Base-by-base conservation (phyloP, 1,140 invertebrate genomes). In the Leptestheria dahalacensis region DNA sequence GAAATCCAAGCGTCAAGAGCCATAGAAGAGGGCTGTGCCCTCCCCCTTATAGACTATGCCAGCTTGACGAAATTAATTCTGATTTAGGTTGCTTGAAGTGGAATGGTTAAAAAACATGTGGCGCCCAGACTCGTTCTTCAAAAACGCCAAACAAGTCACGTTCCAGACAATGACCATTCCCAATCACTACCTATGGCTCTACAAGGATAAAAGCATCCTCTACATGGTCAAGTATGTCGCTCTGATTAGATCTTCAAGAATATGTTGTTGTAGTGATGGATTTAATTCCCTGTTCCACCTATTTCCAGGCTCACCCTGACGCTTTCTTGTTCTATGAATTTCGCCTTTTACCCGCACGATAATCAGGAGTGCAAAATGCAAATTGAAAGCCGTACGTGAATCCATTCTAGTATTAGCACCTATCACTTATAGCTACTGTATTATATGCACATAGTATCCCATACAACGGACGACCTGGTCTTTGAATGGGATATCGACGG, bases 131-230 rank as follows among this genome's bases (percentile, higher is more conserved):
- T 69, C 69, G 4, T 72, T 69, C 62, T 71, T 72, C 66, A 72
- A 72, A 61, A 71, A 71, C 70, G 88, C 88, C 29, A 92, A 92
- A 72, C 86, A 86, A 9, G 88, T 92, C 0, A 91, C 87, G 2
- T 92, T 92, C 68, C 88, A 91, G 71, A 89, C 87, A 0, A 92
- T 92, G 88, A 92, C 88, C 48, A 88, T 92, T 63, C 88, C 88
- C 0, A 92, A 92, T 73, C 88, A 92, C 68, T 69, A 69, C 59
- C 53, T 69, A 41, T 69, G 68, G 68, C 65, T 69, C n/a, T 69
- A 68, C 57, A 64, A 68, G 57, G 66, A 68, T 59, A 68, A 67
- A 50, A 67, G 62, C 47, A 69, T 69, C 47, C 65, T 69, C 28
- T 69, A 69, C 60, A 70, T 72, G 68, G 70, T 71, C 63, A 72